phyloP scores from a whole-genome alignment of 1,140 invertebrate genomes.

The Stenopsyche tienmushanensis region DNA sequence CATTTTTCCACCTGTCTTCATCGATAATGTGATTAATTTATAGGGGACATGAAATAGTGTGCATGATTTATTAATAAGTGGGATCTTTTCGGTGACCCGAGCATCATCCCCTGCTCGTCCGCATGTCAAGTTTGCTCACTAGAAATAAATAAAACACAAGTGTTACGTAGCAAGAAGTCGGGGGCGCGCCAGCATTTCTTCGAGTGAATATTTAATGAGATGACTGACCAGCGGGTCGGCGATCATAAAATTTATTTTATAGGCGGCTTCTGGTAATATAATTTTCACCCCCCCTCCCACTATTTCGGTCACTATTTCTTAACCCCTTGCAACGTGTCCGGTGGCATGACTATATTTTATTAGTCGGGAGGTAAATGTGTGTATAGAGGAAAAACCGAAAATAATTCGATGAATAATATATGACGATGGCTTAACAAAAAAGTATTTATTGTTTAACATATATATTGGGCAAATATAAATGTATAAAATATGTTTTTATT shows the following conservation, averaged over 20 bases:
- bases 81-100: not conserved
- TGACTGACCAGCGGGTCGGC: conserved; percentile 21
- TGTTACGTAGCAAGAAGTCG: conserved; percentile 5
- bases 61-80: not conserved
- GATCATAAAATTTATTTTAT: conserved; percentile 36
- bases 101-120: too few species aligned
- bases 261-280: conserved; percentile 26
- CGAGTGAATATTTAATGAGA: conserved; percentile 33
- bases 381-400: not conserved
- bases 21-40: too few species aligned
- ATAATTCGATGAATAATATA: not conserved
- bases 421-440: not conserved
- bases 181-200: not conserved
- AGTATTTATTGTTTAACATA: too few species aligned
- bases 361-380: not conserved
- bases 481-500: too few species aligned
- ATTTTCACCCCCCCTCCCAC: conserved; percentile 24
- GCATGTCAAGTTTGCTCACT: conserved; percentile 5
- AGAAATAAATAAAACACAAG: conserved; percentile 26
- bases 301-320: not conserved
- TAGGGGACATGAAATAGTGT: too few species aligned
- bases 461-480: too few species aligned
- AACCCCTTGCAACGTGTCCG: conserved; percentile 3
- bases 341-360: not conserved
- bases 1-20: too few species aligned